Evolutionary conservation across 2,797 vertebrate species (phyloP).

Genomic region (Limosa lapponica): DNA sequence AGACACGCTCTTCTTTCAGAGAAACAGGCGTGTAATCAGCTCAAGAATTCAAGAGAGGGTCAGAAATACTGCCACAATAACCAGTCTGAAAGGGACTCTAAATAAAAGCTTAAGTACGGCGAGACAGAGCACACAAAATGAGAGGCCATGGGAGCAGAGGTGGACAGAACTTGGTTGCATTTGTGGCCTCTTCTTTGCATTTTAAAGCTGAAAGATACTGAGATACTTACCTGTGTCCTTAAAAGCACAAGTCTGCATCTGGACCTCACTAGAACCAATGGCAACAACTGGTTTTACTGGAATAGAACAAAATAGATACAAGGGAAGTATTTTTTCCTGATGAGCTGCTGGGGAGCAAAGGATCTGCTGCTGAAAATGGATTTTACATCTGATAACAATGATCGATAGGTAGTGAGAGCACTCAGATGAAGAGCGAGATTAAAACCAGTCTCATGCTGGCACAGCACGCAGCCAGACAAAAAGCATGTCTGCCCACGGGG

Average conservation of each 20-base stretch:
- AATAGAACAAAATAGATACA: neutral
- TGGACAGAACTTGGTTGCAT: neutral
- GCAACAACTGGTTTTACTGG: neutral
- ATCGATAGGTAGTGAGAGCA: neutral
- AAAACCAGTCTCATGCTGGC: neutral
- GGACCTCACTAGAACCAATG: neutral
- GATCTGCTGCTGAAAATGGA: neutral
- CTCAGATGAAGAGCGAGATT: neutral
- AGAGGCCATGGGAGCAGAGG: neutral
- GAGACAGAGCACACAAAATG: neutral
- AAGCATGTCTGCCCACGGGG: neutral
- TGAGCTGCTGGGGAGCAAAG: neutral
- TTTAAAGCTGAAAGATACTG: neutral
- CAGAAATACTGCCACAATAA: neutral
- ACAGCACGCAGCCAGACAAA: neutral
- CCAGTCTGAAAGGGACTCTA: neutral
- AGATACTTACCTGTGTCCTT: neutral
- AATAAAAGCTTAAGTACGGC: neutral
- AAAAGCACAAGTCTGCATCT: neutral
- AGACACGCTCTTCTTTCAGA: neutral
- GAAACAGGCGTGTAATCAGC: neutral
- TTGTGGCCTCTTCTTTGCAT: neutral
- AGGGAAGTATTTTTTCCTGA: neutral
- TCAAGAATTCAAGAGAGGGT: neutral
- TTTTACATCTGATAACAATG: neutral